Percentiles rank a stretch among this genome's conserved stretches.
Evolutionary conservation across 2,888 invertebrate species (phyloP).

Genomic region (Resseliella maxima): DNA sequence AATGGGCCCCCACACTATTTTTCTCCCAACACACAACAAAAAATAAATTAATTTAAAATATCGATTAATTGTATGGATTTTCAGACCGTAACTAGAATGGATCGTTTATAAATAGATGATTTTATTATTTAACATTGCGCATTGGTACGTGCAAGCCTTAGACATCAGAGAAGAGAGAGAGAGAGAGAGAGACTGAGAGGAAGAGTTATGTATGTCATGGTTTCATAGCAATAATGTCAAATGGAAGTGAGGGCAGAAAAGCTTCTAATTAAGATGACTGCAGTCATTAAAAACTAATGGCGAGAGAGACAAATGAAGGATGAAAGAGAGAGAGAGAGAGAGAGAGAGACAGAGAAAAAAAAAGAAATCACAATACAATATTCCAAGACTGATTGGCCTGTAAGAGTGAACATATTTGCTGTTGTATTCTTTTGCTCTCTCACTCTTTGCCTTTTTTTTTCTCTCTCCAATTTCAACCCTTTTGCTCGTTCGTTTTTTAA

Average conservation of each 20-base stretch:
- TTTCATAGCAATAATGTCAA: not conserved
- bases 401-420: not conserved
- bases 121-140: constrained; percentile 17
- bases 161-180: too few relatives aligned
- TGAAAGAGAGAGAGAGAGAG: not conserved
- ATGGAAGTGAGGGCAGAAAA: not conserved
- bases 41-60: not conserved
- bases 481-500: not conserved
- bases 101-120: not conserved
- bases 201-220: too few relatives aligned
- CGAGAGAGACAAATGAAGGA: not conserved
- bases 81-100: not conserved
- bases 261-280: constrained; percentile 34
- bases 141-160: not conserved
- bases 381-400: not conserved
- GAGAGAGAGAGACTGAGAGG: too few relatives aligned
- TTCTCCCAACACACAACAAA: too few relatives aligned
- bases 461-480: not conserved
- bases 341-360: not conserved
- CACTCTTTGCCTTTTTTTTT: too few relatives aligned
- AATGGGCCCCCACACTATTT: too few relatives aligned
- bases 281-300: constrained; percentile 32
- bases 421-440: too few relatives aligned
- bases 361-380: not conserved
- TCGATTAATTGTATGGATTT: not conserved